Evolutionary conservation across 2,888 invertebrate genomes (phyloP).

Genomic region (Melanostoma mellinum): DNA sequence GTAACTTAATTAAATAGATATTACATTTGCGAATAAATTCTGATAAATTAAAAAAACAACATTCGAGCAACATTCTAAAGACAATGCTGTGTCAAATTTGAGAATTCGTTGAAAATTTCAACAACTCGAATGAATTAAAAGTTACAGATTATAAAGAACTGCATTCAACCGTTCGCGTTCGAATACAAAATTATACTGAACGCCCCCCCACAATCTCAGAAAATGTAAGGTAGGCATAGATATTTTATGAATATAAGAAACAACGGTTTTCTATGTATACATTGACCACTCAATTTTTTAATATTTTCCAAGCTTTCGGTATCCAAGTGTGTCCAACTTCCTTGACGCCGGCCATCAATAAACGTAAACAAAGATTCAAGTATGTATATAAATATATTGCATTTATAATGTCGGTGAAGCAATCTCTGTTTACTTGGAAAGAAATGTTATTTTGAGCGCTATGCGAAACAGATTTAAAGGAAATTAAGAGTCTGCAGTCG

Average conservation of each 20-base stretch:
- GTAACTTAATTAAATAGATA: too few species aligned
- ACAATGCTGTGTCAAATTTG: too few species aligned
- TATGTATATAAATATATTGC: conserved; percentile 2
- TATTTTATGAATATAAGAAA: conserved; percentile 29
- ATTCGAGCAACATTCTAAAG: too few species aligned
- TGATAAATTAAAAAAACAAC: too few species aligned
- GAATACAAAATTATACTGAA: conserved; percentile 56
- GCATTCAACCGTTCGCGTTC: conserved; percentile 41
- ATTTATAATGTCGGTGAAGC: not conserved
- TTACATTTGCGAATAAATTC: too few species aligned
- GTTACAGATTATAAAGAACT: not conserved
- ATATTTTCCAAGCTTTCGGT: conserved; percentile 41
- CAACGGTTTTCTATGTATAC: conserved; percentile 32
- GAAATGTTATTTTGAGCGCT: not conserved
- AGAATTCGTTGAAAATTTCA: too few species aligned
- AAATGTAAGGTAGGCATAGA: conserved; percentile 16
- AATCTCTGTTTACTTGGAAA: conserved; percentile 12
- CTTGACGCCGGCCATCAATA: conserved; percentile 19
- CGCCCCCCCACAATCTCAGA: conserved; percentile 10
- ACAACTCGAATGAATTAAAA: not conserved
- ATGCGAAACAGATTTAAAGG: not conserved
- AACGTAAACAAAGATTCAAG: conserved; percentile 31
- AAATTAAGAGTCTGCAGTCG: too few species aligned
- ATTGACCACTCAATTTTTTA: conserved; percentile 38
- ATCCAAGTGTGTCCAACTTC: conserved; percentile 34